These are phyloP conservation scores for Peromyscus maniculatus DNA, from an alignment of 2,113 vertebrate species.

Conservation along the genomic window DNA sequence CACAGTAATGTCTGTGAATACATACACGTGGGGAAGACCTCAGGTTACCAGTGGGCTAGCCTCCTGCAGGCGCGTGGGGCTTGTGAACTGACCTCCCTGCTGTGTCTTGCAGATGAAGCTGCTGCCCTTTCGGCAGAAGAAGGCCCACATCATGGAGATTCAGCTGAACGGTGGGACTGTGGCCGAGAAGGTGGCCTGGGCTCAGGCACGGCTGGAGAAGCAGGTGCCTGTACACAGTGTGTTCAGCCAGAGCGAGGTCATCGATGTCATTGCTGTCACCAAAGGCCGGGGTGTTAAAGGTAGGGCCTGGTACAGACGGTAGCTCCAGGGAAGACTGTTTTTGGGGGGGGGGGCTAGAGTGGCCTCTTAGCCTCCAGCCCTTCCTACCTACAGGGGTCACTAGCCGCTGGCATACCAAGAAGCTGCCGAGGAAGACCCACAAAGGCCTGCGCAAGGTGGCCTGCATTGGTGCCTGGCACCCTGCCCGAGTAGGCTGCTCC, in stretches of 20 bases:
- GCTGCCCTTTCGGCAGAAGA: conserved; percentile 90
- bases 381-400: conserved; percentile 86
- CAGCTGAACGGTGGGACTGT: conserved; percentile 90
- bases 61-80: neutral
- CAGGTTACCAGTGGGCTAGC: neutral
- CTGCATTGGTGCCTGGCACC: conserved; percentile 92
- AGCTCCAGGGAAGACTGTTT: neutral
- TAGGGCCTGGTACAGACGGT: neutral
- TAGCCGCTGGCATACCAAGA: conserved; percentile 91
- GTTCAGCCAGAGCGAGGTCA: conserved; percentile 90
- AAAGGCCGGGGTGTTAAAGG: conserved; percentile 92
- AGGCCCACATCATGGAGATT: conserved; percentile 92
- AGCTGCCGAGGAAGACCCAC: conserved; percentile 91
- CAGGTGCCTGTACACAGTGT: conserved; percentile 86
- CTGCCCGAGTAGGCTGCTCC: conserved; percentile 89
- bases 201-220: conserved; percentile 89
- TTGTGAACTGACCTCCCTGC: neutral
- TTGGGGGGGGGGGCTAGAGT: too few relatives aligned
- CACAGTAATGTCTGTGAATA: neutral
- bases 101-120: conserved; percentile 87
- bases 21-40: neutral
- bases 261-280: conserved; percentile 90
- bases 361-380: neutral
- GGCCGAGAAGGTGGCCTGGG: conserved; percentile 91
- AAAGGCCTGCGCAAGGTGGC: conserved; percentile 91